phyloP scores from a whole-genome alignment of 2,888 invertebrate species.

The Rhagium mordax region DNA sequence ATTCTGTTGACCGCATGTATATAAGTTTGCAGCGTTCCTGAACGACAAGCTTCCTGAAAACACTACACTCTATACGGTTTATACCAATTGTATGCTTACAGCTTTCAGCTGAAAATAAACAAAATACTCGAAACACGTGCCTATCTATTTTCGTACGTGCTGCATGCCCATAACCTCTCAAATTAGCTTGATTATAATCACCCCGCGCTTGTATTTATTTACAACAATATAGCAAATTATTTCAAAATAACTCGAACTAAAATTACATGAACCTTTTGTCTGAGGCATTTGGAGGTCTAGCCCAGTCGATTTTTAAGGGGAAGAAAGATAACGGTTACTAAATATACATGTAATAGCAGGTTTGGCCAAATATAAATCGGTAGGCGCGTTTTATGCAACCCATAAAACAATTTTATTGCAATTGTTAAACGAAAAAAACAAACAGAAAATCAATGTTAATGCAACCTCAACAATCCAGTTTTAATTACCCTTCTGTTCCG shows the following conservation, averaged over 20 bases:
- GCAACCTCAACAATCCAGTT: background rate
- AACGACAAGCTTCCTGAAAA: conserved; percentile 26
- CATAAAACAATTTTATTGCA: conserved; percentile 33
- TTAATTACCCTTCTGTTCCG: conserved; percentile 62
- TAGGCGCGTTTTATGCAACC: conserved; percentile 21
- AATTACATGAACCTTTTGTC: conserved; percentile 9
- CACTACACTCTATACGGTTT: background rate
- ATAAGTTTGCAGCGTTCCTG: too few relatives aligned
- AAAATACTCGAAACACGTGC: background rate
- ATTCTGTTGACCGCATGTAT: too few relatives aligned
- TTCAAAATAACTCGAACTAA: conserved; percentile 13
- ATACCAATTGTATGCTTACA: background rate
- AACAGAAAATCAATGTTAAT: conserved; percentile 8
- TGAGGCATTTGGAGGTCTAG: conserved; percentile 19
- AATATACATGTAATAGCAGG: conserved; percentile 20
- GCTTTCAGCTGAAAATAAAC: background rate
- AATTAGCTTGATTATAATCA: background rate
- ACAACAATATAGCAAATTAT: background rate
- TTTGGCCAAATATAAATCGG: conserved; percentile 14
- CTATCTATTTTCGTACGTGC: background rate
- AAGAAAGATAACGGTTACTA: conserved; percentile 23
- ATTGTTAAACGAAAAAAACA: conserved; percentile 26
- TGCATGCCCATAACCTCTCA: background rate
- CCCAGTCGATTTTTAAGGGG: conserved; percentile 38
- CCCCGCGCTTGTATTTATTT: background rate